phyloP scores from a whole-genome alignment of 2,113 vertebrate species.

The Ictidomys tridecemlineatus region DNA sequence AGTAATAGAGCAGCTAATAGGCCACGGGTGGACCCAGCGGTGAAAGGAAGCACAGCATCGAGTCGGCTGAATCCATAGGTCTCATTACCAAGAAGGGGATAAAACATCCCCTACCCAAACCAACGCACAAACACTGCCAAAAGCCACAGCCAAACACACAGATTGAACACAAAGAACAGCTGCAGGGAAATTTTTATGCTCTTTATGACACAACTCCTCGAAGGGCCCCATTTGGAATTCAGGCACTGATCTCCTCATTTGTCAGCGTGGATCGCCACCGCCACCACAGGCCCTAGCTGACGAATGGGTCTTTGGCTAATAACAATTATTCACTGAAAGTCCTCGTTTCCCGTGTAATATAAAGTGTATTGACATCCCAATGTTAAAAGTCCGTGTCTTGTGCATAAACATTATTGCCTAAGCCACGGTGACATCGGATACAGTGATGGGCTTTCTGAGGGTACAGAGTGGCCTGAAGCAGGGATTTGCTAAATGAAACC shows the following conservation, averaged over 20 bases:
- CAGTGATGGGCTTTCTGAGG: not conserved
- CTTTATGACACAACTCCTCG: constrained; percentile 72
- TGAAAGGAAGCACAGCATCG: constrained; percentile 70
- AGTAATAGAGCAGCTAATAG: constrained; percentile 64
- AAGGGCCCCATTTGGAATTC: constrained; percentile 75
- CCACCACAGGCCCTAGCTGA: constrained; percentile 48
- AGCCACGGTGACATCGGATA: not conserved
- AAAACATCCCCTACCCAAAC: constrained; percentile 75
- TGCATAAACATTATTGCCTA: not conserved
- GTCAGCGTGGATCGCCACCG: constrained; percentile 44
- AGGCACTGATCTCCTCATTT: constrained; percentile 68
- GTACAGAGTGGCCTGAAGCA: not conserved
- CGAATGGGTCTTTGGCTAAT: constrained; percentile 64
- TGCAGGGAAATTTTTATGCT: constrained; percentile 72
- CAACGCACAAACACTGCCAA: constrained; percentile 68
- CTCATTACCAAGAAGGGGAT: constrained; percentile 72
- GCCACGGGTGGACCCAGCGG: constrained; percentile 57
- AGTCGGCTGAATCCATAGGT: constrained; percentile 74
- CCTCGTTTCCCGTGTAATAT: constrained; percentile 8
- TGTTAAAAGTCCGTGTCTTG: constrained; percentile 21
- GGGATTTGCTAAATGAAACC: not conserved
- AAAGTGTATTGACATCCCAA: constrained; percentile 39
- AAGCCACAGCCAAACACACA: constrained; percentile 79
- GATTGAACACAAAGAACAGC: constrained; percentile 79
- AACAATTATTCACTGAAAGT: constrained; percentile 71